phyloP scores from a whole-genome alignment of 92 coral and sea anemone genomes.

The Actinernus sp. region DNA sequence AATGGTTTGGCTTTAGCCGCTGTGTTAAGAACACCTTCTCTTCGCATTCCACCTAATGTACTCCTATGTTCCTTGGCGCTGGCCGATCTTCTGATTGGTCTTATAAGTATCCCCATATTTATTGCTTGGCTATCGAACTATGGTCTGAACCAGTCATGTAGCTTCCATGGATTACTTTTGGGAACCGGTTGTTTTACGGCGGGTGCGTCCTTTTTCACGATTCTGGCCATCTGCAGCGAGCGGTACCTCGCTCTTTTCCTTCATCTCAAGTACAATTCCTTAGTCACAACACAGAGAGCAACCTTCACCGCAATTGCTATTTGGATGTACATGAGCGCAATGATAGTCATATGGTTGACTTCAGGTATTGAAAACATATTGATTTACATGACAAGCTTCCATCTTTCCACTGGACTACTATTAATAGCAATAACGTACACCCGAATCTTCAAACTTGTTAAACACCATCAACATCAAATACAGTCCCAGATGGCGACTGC shows the following conservation, averaged over 20 bases:
- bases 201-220: background rate
- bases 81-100: background rate
- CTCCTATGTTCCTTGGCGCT: background rate
- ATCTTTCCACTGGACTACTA: background rate
- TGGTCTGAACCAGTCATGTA: background rate
- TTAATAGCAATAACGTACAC: background rate
- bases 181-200: background rate
- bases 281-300: background rate
- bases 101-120: background rate
- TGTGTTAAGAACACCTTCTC: background rate
- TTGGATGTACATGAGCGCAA: background rate
- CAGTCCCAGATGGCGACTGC: background rate
- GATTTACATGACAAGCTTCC: background rate
- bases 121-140: background rate
- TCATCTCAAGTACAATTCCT: background rate
- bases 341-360: no score
- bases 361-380: background rate
- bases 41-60: background rate
- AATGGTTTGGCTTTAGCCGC: slow-evolving; percentile 7
- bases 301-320: background rate
- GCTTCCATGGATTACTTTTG: background rate
- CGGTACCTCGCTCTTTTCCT: background rate
- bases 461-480: background rate
- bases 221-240: background rate
- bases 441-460: background rate